These are phyloP conservation scores for Meandrina meandrites DNA, from an alignment of 92 coral and sea anemone genomes.

Conservation along the genomic window DNA sequence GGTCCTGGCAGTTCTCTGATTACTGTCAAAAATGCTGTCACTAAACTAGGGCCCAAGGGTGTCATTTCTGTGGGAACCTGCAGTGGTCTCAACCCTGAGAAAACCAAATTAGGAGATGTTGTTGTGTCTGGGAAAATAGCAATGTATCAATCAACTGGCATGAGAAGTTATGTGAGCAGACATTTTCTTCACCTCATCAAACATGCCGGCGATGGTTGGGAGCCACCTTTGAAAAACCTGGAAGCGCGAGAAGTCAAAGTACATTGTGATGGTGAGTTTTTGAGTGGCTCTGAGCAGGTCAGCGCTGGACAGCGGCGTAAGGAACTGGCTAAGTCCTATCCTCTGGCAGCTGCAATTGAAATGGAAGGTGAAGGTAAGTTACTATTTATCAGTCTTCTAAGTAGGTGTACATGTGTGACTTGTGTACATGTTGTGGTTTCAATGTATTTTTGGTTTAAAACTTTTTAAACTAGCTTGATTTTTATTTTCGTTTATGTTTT, in stretches of 20 bases:
- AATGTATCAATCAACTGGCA: not conserved
- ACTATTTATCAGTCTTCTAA: too few species aligned
- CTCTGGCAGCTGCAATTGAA: not conserved
- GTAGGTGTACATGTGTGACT: too few species aligned
- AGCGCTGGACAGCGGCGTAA: not conserved
- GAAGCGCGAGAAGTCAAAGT: not conserved
- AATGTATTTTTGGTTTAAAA: too few species aligned
- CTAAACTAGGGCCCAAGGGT: not conserved
- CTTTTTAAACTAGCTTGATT: too few species aligned
- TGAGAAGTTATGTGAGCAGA: not conserved
- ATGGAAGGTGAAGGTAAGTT: not conserved
- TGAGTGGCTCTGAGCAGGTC: not conserved
- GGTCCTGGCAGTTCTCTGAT: not conserved
- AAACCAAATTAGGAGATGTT: constrained; percentile 7
- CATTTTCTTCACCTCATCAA: not conserved
- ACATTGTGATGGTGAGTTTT: not conserved
- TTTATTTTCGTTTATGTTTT: too few species aligned
- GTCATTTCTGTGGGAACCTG: constrained; percentile 7
- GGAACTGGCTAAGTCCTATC: not conserved
- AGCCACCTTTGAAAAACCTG: not conserved
- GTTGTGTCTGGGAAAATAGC: not conserved
- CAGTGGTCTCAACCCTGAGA: not conserved
- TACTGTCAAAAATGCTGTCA: not conserved
- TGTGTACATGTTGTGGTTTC: too few species aligned
- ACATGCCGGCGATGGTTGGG: not conserved